Conservation (phyloP, 2,113 vertebrate genomes). For the Corythornis vintsioides region DNA sequence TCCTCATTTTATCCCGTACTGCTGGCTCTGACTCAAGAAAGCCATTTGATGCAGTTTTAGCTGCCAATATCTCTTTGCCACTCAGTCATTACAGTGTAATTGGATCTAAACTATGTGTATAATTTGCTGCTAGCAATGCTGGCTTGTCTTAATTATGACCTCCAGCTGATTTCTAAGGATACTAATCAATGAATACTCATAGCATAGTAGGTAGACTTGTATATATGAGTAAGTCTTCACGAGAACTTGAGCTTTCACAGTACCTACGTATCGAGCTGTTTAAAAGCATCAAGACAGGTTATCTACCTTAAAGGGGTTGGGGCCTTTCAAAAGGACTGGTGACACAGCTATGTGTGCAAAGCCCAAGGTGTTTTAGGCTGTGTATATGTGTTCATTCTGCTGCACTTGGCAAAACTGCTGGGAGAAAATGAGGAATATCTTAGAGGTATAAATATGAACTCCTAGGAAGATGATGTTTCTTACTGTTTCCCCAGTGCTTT, state of each 20-base stretch:
- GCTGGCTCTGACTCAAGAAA: conserved; percentile 20
- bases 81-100: conserved; percentile 9
- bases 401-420: neutral
- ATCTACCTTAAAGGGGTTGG: neutral
- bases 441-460: neutral
- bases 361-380: neutral
- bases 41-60: neutral
- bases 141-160: conserved; percentile 32
- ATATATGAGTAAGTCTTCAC: neutral
- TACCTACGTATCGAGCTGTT: accelerated
- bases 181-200: neutral
- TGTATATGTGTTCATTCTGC: accelerated
- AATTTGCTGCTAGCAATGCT: conserved; percentile 6
- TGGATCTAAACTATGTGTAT: neutral
- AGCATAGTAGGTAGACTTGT: neutral
- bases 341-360: neutral
- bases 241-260: neutral
- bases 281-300: neutral
- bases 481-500: neutral
- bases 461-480: neutral
- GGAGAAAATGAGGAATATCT: neutral
- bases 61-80: conserved; percentile 1
- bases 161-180: conserved; percentile 19
- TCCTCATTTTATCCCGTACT: neutral
- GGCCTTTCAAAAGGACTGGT: neutral